Percentiles rank a stretch among this genome's conserved stretches.
Conservation (phyloP, 1,140 invertebrate species). For the Ditylenchus dipsaci region DNA sequence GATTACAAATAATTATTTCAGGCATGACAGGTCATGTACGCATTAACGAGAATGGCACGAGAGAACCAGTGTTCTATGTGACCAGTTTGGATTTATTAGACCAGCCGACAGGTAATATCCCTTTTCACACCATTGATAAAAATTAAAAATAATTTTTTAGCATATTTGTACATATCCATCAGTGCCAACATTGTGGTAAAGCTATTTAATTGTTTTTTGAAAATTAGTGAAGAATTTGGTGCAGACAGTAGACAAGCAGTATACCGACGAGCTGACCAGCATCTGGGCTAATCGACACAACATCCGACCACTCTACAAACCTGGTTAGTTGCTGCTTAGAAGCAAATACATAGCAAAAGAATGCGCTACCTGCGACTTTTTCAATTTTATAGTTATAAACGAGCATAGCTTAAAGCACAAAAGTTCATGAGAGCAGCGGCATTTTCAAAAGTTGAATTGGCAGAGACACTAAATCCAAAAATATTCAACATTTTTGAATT, state of each 20-base stretch:
- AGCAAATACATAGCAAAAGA: too few relatives aligned
- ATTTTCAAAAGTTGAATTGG: too few relatives aligned
- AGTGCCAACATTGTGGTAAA: conserved; percentile 23
- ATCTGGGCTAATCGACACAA: conserved; percentile 30
- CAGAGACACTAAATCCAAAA: too few relatives aligned
- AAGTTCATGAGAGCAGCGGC: too few relatives aligned
- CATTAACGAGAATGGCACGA: conserved; percentile 31
- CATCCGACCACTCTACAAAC: conserved; percentile 25
- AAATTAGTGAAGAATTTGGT: too few relatives aligned
- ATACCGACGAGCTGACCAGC: conserved; percentile 19
- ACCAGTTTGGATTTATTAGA: conserved; percentile 18
- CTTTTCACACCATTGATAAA: not conserved
- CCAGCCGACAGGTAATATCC: conserved; percentile 6
- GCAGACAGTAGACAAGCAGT: conserved; percentile 18
- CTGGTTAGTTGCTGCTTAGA: conserved; percentile 1
- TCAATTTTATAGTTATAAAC: too few relatives aligned
- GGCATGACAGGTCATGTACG: conserved; percentile 32
- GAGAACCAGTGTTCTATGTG: conserved; percentile 31
- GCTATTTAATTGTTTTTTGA: not conserved
- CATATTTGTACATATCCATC: conserved; percentile 16
- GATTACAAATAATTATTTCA: conserved; percentile 7
- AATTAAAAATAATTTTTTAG: too few relatives aligned
- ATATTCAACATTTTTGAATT: too few relatives aligned
- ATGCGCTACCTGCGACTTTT: too few relatives aligned
- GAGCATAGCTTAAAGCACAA: too few relatives aligned